Conservation (phyloP, 2,113 vertebrate species). For the Microcebus jonahi region DNA sequence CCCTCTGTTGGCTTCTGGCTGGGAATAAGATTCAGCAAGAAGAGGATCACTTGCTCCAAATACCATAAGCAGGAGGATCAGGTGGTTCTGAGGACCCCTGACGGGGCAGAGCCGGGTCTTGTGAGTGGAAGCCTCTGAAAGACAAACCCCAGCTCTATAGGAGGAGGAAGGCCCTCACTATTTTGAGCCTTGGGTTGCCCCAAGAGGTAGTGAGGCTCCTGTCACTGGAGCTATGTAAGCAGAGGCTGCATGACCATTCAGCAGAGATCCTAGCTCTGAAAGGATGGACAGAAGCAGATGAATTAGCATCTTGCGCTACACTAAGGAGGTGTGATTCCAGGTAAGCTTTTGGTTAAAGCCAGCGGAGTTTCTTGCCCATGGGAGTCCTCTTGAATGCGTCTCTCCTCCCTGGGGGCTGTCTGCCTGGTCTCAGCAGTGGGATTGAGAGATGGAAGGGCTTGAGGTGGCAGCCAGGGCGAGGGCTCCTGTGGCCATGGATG, state of each 20-base stretch:
- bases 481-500: neutral
- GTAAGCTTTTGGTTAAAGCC: neutral
- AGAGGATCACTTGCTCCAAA: neutral
- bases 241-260: neutral
- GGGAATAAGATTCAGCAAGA: neutral
- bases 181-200: neutral
- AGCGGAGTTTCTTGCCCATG: neutral
- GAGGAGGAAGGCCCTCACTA: neutral
- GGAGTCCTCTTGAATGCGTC: neutral
- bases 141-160: neutral
- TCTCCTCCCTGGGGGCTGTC: neutral
- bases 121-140: neutral
- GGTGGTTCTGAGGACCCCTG: neutral
- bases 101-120: neutral
- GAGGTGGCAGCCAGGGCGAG: neutral
- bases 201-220: neutral
- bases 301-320: neutral
- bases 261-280: neutral
- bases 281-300: neutral
- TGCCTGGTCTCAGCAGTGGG: neutral
- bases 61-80: neutral
- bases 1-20: neutral
- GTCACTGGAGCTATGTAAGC: neutral
- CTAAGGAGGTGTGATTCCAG: neutral
- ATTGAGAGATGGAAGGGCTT: neutral